Base-by-base conservation (phyloP, 2,797 vertebrate genomes). In the Alectoris magna region DNA sequence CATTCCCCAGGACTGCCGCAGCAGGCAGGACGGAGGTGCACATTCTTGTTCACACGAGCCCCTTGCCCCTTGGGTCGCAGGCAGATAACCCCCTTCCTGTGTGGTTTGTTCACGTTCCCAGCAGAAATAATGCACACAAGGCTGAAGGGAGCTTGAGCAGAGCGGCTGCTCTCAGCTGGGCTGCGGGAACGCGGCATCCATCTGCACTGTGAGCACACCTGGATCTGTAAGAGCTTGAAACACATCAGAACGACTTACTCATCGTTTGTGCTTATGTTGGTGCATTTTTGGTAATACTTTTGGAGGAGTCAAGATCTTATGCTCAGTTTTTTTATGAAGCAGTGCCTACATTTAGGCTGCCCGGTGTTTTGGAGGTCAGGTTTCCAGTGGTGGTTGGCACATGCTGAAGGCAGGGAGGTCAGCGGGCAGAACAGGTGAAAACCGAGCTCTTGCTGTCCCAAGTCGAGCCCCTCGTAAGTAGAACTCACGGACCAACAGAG, bases 131-230 rank as follows among this genome's bases (percentile, higher is more conserved):
- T 1, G 29, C 39, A 21, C 27, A 19, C 1, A 27, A 27, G 53
- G 36, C 63, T 72, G 64, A 56, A 59, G 70, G 63, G 4, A 31
- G 82, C 38, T 5, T 26, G 39, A 48, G 31, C 24, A 51, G 75
- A 89, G 49, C 8, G 41, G 88, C 88, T 95, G 84, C 53, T 76
- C 71, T 77, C 91, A 93, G 90, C 94, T 91, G 94, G 80, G 12
- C 31, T 5, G 8, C 5, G 14, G 66, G n/a, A 77, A 44, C 1
- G 0, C 0, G 29, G 4, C 11, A 44, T 48, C 41, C 38, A 23
- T 80, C 60, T 21, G 43, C 4, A 39, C 24, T 38, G 6, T 3
- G 51, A 66, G 1, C 64, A 56, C 67, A 87, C 79, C 84, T 87
- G 69, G 16, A 17, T 16, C 66, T 80, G 55, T 2, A 36, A 31